phyloP scores from a whole-genome alignment of 23 tunicate species.

The Trididemnum miniatum region DNA sequence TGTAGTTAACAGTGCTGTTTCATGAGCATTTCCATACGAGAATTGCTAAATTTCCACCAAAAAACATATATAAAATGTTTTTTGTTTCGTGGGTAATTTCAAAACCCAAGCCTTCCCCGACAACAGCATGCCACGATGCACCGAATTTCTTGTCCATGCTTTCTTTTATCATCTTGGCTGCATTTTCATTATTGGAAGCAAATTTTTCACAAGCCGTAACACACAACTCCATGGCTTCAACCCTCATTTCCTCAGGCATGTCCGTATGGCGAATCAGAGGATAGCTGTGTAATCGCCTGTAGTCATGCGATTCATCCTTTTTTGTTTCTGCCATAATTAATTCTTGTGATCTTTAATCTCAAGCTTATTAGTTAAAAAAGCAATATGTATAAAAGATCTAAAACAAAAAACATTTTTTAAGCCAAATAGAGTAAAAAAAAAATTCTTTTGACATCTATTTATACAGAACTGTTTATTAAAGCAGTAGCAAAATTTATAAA shows the following conservation, averaged over 20 bases:
- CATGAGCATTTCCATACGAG: slow-evolving; percentile 97
- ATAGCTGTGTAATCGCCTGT: slow-evolving; percentile 80
- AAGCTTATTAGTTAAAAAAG: no score
- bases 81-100: slow-evolving; percentile 96
- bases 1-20: no score
- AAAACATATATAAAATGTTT: slow-evolving; percentile 93
- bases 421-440: no score
- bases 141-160: slow-evolving; percentile 99
- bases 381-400: no score
- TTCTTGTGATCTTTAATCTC: no score
- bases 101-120: slow-evolving; percentile 98
- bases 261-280: slow-evolving; percentile 92
- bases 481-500: no score
- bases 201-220: slow-evolving; percentile 99
- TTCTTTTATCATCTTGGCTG: slow-evolving; percentile 99
- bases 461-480: no score
- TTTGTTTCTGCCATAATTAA: slow-evolving; percentile 59
- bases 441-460: no score
- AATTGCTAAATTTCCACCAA: slow-evolving; percentile 92
- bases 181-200: slow-evolving; percentile 79
- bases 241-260: slow-evolving; percentile 99
- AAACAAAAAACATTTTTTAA: no score
- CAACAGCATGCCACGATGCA: slow-evolving; percentile 97
- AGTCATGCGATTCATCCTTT: slow-evolving; percentile 88
- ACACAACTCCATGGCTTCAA: slow-evolving; percentile 93